Conservation (phyloP, 37 sponge, comb jelly and placozoan genomes). For the Chondrilla cf. caribensis region DNA sequence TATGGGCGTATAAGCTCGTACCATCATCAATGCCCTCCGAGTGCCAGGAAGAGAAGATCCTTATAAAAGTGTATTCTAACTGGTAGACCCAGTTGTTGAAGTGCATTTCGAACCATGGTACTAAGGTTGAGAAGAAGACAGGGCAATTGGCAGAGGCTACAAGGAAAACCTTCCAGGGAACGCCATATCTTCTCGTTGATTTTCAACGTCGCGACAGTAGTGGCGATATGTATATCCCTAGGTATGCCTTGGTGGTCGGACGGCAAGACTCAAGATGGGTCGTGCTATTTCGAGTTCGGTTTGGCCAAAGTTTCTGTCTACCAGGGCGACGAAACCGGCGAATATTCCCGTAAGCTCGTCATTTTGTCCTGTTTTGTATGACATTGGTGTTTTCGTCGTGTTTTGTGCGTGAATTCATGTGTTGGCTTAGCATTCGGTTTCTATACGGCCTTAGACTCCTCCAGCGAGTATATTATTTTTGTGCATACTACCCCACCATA, state of each 20-base stretch:
- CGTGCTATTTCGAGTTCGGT: slow-evolving; percentile 43
- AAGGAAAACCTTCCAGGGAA: slow-evolving; percentile 51
- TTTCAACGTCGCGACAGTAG: slow-evolving; percentile 27
- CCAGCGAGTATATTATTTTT: too few relatives aligned
- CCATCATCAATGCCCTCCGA: too few relatives aligned
- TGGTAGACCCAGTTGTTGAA: too few relatives aligned
- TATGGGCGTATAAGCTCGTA: neutral
- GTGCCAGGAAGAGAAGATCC: too few relatives aligned
- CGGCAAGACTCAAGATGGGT: neutral
- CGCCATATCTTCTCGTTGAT: slow-evolving; percentile 57
- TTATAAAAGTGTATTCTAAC: too few relatives aligned
- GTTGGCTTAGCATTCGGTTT: neutral
- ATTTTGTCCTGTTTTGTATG: neutral
- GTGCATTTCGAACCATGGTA: neutral
- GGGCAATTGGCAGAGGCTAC: slow-evolving; percentile 16
- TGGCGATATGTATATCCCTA: slow-evolving; percentile 40
- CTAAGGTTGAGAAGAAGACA: slow-evolving; percentile 4
- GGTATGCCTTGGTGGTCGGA: slow-evolving; percentile 69
- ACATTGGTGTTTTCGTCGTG: neutral
- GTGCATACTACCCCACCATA: too few relatives aligned
- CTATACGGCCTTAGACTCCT: too few relatives aligned
- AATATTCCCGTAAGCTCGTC: neutral
- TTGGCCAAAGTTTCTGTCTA: slow-evolving; percentile 34
- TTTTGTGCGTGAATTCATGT: neutral
- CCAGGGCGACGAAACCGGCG: too few relatives aligned